Percentiles rank a stretch among this genome's conserved stretches.
phyloP scores from a whole-genome alignment of 2,888 invertebrate species.

The Calameuta idolon region DNA sequence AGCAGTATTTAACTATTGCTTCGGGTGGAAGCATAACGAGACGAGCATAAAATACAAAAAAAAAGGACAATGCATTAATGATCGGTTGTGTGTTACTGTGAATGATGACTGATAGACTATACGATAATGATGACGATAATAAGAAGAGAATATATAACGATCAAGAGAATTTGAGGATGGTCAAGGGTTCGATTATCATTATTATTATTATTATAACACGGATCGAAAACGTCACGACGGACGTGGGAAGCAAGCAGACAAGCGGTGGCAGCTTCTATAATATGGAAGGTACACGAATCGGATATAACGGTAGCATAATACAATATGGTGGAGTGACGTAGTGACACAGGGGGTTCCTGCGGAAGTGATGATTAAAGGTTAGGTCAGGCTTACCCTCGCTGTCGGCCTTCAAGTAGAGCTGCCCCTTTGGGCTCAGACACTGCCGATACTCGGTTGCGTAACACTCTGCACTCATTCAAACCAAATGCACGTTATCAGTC shows the following conservation, averaged over 20 bases:
- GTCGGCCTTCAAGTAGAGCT: conserved; percentile 86
- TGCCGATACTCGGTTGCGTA: conserved; percentile 81
- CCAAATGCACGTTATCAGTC: conserved; percentile 43
- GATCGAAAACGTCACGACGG: conserved; percentile 16
- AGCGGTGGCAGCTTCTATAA: conserved; percentile 55
- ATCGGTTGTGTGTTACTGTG: neutral
- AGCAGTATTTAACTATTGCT: neutral
- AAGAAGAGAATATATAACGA: conserved; percentile 5
- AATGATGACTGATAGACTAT: neutral
- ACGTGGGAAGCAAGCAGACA: conserved; percentile 58
- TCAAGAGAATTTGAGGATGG: conserved; percentile 10
- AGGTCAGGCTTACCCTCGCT: conserved; percentile 80
- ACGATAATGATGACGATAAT: neutral
- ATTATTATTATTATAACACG: neutral
- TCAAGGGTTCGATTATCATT: neutral
- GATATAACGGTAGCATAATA: conserved; percentile 38
- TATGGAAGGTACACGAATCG: conserved; percentile 30
- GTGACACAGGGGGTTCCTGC: conserved; percentile 57
- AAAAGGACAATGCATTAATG: neutral
- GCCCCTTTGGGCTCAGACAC: conserved; percentile 82
- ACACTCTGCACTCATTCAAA: conserved; percentile 66
- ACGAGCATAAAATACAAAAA: neutral
- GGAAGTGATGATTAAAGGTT: conserved; percentile 61
- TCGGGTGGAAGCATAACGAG: neutral
- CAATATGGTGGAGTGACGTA: conserved; percentile 42